Percentiles rank a stretch among this genome's conserved stretches.
phyloP scores from a whole-genome alignment of 2,888 invertebrate species.

The Melinopterus prodromus region DNA sequence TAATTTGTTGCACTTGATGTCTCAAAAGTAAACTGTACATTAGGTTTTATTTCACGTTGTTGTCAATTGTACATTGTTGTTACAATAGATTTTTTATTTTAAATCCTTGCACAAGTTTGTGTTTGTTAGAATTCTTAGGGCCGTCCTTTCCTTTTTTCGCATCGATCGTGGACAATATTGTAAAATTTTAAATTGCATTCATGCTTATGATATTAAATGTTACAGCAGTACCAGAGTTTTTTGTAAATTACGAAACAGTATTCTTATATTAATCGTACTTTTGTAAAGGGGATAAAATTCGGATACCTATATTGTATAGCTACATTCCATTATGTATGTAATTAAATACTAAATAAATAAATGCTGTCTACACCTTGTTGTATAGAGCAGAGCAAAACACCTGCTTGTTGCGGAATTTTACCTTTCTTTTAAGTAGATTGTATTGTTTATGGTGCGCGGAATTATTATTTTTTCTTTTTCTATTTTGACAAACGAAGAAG shows the following conservation, averaged over 20 bases:
- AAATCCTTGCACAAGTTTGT: neutral
- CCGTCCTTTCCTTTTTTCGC: neutral
- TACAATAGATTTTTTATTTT: neutral
- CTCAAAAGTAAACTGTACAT: neutral
- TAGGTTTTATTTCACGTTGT: neutral
- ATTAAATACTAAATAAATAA: slow-evolving; percentile 14
- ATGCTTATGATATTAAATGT: slow-evolving; percentile 29
- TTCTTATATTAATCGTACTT: slow-evolving; percentile 28
- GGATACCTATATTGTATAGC: slow-evolving; percentile 26
- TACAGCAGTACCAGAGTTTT: neutral
- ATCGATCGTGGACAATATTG: slow-evolving; percentile 27
- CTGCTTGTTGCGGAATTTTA: slow-evolving; percentile 36
- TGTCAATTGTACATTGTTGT: neutral
- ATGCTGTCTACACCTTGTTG: slow-evolving; percentile 7
- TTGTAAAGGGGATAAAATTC: slow-evolving; percentile 28
- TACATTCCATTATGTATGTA: slow-evolving; percentile 33
- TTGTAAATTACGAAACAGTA: slow-evolving; percentile 24
- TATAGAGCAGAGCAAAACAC: slow-evolving; percentile 30
- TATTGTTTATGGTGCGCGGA: slow-evolving; percentile 36
- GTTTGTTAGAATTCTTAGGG: neutral
- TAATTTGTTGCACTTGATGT: neutral
- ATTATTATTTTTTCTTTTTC: slow-evolving; percentile 35
- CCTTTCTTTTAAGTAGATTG: slow-evolving; percentile 25
- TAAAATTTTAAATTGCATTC: slow-evolving; percentile 27
- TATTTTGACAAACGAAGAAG: slow-evolving; percentile 20